Percentiles rank a stretch among this genome's conserved stretches.
phyloP scores from a whole-genome alignment of 2,888 invertebrate species.

The Apeira syringaria region DNA sequence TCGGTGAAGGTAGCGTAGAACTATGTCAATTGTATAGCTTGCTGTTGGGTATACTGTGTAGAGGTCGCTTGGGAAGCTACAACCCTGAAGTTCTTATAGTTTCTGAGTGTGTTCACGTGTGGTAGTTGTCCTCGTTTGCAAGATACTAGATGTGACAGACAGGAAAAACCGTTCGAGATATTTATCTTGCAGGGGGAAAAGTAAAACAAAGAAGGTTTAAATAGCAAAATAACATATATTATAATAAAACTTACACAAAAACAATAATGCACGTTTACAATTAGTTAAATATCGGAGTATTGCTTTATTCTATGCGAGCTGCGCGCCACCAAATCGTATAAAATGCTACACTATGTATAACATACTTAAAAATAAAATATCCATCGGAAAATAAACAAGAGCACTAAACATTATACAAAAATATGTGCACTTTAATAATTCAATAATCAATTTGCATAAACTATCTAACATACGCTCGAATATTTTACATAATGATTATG shows the following conservation, averaged over 20 bases:
- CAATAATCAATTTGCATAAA: conserved; percentile 10
- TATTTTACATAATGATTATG: conserved; percentile 10
- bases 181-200: no score
- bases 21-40: no score
- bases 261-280: conserved; percentile 24
- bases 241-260: conserved; percentile 27
- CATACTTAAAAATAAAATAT: conserved; percentile 14
- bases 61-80: no score
- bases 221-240: conserved; percentile 36
- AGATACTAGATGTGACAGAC: no score
- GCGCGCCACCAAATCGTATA: conserved; percentile 12
- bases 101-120: no score
- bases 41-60: no score
- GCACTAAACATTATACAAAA: conserved; percentile 5
- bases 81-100: no score
- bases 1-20: no score
- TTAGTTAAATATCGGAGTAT: conserved; percentile 15
- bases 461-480: conserved; percentile 12
- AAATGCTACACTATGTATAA: conserved; percentile 24
- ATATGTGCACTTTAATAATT: conserved; percentile 16
- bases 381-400: conserved; percentile 23
- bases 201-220: not conserved
- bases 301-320: conserved; percentile 2
- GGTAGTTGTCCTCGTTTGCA: no score
- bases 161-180: no score